Evolutionary conservation across 2,113 vertebrate genomes (phyloP), one percentile per base, ranked within the genome.

Genomic region (Nettapus auritus): DNA sequence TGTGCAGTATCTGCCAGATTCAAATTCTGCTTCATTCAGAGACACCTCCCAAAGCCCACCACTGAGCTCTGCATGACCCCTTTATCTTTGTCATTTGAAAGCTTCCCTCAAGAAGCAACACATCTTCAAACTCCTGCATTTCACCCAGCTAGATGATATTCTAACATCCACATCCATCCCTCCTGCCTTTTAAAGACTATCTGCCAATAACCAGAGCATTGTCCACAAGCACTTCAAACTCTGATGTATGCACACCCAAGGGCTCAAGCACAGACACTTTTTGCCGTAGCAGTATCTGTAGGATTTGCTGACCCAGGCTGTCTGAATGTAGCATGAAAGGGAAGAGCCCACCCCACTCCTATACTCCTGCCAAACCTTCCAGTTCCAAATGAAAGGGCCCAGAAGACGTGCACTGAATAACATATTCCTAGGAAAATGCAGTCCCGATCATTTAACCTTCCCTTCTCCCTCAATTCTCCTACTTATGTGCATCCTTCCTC

Each of bases 291-390:
- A 36, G 28, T 5, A 21, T 1, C 60, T 6, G 11, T 3, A n/a
- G 70, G 46, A 8, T 53, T 28, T 38, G 33, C 3, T 36, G 44
- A 16, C 55, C 12, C 63, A 29, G n/a, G 10, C 46, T 62, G 46
- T 3, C 28, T n/a, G 48, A 23, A 28, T 2, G 9, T 5, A 3
- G 29, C 5, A 6, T 1, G 11, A 7, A 40, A 26, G 25, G n/a
- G 40, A 14, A 31, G 56, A 70, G 59, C 15, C 56, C 80, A 63
- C 13, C 71, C 16, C 15, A 7, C 20, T 2, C 48, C n/a, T 7
- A 5, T 0, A 0, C 6, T 8, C 22, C 19, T 34, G n/a, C 57
- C 56, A 26, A 18, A 70, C 34, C 16, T 18, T 19, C 13, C 38
- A 22, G 57, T 21, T 50, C 57, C 6, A 9, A 14, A 25, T 6